Evolutionary conservation across 2,797 vertebrate species (phyloP).

Genomic region (Sebastes itinus): DNA sequence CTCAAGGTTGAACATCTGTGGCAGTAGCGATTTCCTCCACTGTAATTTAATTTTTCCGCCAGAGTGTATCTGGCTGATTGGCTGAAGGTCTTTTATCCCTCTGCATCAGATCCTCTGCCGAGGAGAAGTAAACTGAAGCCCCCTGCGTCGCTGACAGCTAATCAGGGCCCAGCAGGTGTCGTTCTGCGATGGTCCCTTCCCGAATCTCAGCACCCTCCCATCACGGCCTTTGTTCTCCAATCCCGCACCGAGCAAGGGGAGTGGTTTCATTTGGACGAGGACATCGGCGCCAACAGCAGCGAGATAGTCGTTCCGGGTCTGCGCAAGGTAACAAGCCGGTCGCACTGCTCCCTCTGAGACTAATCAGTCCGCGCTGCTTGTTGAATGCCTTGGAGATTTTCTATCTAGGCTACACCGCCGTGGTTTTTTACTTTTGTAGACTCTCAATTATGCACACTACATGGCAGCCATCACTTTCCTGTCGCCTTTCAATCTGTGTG

Average conservation of each 20-base stretch:
- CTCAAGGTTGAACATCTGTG: conserved; percentile 37
- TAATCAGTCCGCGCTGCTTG: conserved; percentile 45
- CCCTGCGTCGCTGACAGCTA: conserved; percentile 83
- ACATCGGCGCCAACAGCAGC: conserved; percentile 84
- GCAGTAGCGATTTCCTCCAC: conserved; percentile 24
- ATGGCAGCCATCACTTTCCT: conserved; percentile 54
- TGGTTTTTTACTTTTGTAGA: conserved; percentile 30
- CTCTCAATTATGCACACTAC: conserved; percentile 38
- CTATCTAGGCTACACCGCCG: conserved; percentile 35
- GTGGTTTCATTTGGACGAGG: conserved; percentile 88
- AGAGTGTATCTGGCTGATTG: conserved; percentile 5
- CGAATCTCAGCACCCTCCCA: conserved; percentile 65
- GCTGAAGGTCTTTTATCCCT: conserved; percentile 30
- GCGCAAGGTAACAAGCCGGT: conserved; percentile 85
- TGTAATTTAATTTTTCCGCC: conserved; percentile 43
- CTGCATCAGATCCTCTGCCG: conserved; percentile 60
- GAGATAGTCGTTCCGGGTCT: conserved; percentile 89
- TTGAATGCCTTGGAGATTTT: conserved; percentile 46
- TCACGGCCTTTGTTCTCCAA: conserved; percentile 88
- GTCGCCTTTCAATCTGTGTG: conserved; percentile 52
- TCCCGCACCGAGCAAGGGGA: conserved; percentile 81
- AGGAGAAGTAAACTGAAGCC: conserved; percentile 75
- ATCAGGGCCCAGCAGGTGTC: conserved; percentile 84
- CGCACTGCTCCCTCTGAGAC: conserved; percentile 38
- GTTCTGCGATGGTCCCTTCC: conserved; percentile 88